phyloP scores from a whole-genome alignment of 2,113 vertebrate genomes.

The Pyrgilauda ruficollis region DNA sequence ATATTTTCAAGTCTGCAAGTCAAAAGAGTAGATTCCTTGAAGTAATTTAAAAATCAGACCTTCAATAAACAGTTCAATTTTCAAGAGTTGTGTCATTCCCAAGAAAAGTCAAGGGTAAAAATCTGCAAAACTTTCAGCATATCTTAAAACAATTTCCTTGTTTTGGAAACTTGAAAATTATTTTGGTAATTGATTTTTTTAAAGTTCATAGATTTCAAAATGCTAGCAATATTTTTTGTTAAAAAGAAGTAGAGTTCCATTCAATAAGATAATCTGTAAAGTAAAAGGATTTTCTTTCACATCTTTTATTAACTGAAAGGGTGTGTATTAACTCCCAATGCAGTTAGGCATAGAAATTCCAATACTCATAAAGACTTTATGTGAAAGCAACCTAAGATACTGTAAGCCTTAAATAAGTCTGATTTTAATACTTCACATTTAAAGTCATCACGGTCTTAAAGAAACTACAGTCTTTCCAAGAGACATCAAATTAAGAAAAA shows the following conservation, averaged over 20 bases:
- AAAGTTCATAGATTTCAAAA: neutral
- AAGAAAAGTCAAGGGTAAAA: neutral
- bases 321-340: neutral
- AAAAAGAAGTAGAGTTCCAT: neutral
- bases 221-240: neutral
- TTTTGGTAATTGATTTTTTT: neutral
- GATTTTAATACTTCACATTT: neutral
- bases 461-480: neutral
- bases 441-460: accelerated
- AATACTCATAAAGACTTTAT: neutral
- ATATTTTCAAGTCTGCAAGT: neutral
- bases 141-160: neutral
- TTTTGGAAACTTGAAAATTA: neutral
- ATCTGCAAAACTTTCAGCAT: neutral
- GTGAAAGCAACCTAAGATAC: neutral
- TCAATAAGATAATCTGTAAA: neutral
- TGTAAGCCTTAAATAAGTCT: neutral
- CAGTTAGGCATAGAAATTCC: neutral
- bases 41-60: neutral
- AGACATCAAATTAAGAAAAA: neutral
- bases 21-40: neutral
- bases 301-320: neutral
- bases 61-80: neutral
- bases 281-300: neutral
- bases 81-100: neutral